Percentiles rank a stretch among this genome's conserved stretches.
Evolutionary conservation across 2,113 vertebrate species (phyloP).

Genomic region (Atractosteus spatula): DNA sequence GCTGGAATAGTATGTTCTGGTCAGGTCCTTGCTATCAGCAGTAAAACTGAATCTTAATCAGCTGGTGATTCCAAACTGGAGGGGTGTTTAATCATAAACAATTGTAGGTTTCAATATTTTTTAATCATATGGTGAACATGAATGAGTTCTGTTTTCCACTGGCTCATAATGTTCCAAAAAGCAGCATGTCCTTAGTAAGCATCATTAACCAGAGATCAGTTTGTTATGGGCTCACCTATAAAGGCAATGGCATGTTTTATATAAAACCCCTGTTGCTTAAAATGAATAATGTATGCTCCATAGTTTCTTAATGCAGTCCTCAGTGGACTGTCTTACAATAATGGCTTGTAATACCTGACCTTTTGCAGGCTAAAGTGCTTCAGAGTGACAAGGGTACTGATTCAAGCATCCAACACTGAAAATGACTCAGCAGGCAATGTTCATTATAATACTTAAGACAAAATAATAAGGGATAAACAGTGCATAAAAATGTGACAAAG

Average conservation of each 20-base stretch:
- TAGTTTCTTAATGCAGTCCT: conserved; percentile 1
- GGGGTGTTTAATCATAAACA: too few species aligned
- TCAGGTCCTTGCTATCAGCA: too few species aligned
- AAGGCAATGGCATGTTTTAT: neutral
- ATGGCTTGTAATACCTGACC: conserved; percentile 2
- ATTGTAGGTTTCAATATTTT: too few species aligned
- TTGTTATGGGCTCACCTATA: conserved; percentile 1
- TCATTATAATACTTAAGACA: conserved; percentile 2
- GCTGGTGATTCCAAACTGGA: too few species aligned
- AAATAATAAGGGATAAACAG: conserved; percentile 3
- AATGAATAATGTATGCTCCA: conserved; percentile 1
- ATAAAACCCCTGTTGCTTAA: conserved; percentile 1
- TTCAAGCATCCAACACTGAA: conserved; percentile 4
- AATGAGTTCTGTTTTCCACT: too few species aligned
- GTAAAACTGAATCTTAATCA: too few species aligned
- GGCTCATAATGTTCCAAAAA: too few species aligned
- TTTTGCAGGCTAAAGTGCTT: neutral
- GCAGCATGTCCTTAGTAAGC: neutral
- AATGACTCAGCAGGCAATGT: conserved; percentile 1
- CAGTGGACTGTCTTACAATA: neutral
- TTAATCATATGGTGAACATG: too few species aligned
- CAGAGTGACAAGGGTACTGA: neutral
- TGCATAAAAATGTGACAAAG: neutral
- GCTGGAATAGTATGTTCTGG: too few species aligned
- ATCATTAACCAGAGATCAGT: neutral